Base-by-base conservation (phyloP, 2,113 vertebrate genomes). In the Polypterus bichir region DNA sequence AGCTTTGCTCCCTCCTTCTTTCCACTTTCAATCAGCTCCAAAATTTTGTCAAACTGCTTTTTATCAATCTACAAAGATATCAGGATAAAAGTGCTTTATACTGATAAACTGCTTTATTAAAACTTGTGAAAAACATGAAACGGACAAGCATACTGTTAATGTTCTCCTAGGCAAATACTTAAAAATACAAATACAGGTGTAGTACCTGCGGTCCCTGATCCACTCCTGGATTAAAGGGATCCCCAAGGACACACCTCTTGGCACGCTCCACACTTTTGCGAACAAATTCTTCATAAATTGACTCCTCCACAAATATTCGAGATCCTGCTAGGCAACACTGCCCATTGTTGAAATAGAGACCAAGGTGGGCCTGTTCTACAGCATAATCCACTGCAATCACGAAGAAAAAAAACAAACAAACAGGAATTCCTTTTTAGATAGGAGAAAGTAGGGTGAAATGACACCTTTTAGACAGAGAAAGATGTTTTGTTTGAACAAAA, bases 251-350 rank as follows among this genome's bases (percentile, higher is more conserved):
- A 9, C 85, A 83, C 59, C 83, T 86, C 66, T 79, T 86, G 64
- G 87, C 90, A 58, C 76, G 72, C 46, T 89, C 86, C 60, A 86
- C 75, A 55, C 91, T 92, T 44, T 75, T 77, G 3, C 66, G 74
- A 61, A 95, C 85, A 78, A 92, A 93, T 62, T 91, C 86, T 1
- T 91, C 80, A 0, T 93, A 93, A 71, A 93, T 79, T 0, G 88
- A 69, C 60, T 92, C 92, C 72, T 93, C 89, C 59, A 93, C 92
- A 74, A 93, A 93, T 72, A 93, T 83, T 53, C 92, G 83, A 63
- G 91, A 94, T 58, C 86, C 90, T 45, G 92, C 90, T 69, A 88
- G 74, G 44, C 92, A 94, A 5, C 89, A 92, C 8, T 93, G 91
- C 4, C 92, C 91, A 65, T 93, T 91, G 71, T 94, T 90, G 55